Base-by-base conservation (phyloP, 2,113 vertebrate species). In the Eudyptes chrysolophus region DNA sequence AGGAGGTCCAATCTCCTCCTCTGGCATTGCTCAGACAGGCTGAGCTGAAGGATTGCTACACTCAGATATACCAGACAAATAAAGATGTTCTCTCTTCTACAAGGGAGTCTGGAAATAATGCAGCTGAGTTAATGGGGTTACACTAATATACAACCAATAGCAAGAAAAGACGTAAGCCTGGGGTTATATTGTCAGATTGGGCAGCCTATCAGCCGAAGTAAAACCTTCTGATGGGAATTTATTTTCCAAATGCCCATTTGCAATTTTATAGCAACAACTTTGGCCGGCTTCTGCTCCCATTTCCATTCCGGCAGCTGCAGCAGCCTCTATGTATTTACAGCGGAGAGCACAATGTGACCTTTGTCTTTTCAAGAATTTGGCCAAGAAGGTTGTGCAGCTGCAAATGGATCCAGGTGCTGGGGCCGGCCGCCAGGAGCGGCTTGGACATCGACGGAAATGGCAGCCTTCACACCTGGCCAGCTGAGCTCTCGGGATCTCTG, bases 261-360 rank as follows among this genome's bases (percentile, higher is more conserved):
- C 48, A 71, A 22, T 84, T 96, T 94, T 86, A 87, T 51, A 90
- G 64, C 76, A 64, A 48, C 64, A 90, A 8, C 40, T 94, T 71
- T 90, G 75, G 51, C 76, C 49, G 32, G 48, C 69, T 90, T 78
- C 90, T 89, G 66, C 72, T 60, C n/a, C 76, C 76, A 48, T 86
- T 92, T 81, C 64, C 64, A 94, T 57, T 90, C 51, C 86, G 52
- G 65, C 2, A 84, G 76, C 95, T 96, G 92, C 92, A 90, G 83
- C 86, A 94, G 48, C 29, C 88, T 74, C 90, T 75, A 7, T 58
- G 38, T 51, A 46, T 85, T 94, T 74, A 88, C 51, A 96, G 32
- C 60, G 51, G 51, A 80, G 83, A 94, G 51, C 34, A 97, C 88
- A 97, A 89, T 68, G 44, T 48, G 80, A 92, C 92, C 86, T 94